phyloP scores from a whole-genome alignment of 2,797 vertebrate species.

The Scolopax bukidnonensis region DNA sequence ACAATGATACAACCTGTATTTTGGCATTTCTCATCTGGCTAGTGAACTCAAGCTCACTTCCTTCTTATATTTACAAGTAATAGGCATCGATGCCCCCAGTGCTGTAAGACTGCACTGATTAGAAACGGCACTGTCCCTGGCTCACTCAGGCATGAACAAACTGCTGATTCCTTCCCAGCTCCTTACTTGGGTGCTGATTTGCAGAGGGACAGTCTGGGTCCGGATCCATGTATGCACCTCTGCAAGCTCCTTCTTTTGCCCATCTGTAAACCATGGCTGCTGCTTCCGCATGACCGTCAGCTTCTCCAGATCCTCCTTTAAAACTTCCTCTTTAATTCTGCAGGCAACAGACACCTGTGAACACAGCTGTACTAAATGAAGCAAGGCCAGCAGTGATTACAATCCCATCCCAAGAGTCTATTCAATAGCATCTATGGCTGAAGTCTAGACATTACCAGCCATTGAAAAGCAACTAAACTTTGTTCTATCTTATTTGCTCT shows the following conservation, averaged over 20 bases:
- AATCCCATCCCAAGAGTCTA: not conserved
- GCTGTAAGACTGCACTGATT: fast-evolving
- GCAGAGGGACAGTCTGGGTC: constrained; percentile 79
- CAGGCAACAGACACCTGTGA: not conserved
- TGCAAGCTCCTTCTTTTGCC: constrained; percentile 87
- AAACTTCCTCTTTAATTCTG: constrained; percentile 84
- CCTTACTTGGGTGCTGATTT: constrained; percentile 82
- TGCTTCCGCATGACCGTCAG: constrained; percentile 78
- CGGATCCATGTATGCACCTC: constrained; percentile 85
- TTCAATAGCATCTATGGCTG: not conserved
- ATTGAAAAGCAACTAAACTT: not conserved
- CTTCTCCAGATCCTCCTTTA: constrained; percentile 86
- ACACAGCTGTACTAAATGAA: not conserved
- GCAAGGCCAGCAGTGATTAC: not conserved
- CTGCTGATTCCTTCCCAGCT: not conserved
- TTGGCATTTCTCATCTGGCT: not conserved
- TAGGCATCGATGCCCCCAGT: not conserved
- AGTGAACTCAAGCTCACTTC: fast-evolving
- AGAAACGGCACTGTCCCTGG: not conserved
- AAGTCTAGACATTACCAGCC: not conserved
- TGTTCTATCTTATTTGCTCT: not conserved
- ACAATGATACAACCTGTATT: not conserved
- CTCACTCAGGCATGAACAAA: not conserved
- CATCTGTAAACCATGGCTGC: constrained; percentile 86
- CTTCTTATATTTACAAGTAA: not conserved